A percentile compares a stretch with the other conserved stretches of the same genome.
These are phyloP conservation scores for Zaprionus gabonicus DNA, from an alignment of 1,140 invertebrate species.

Conservation along the genomic window DNA sequence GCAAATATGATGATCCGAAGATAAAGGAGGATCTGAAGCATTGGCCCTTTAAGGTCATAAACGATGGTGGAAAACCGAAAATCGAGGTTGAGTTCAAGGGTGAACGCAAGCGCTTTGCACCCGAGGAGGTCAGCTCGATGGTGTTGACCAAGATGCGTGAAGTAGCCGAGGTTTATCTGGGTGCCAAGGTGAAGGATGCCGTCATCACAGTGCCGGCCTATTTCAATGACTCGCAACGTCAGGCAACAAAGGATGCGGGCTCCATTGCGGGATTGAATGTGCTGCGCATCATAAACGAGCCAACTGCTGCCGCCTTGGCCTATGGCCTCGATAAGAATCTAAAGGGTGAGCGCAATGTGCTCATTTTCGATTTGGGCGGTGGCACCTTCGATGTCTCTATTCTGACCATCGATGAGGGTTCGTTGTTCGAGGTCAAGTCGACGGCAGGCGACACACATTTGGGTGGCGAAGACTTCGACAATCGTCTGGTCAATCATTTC, in stretches of 20 bases:
- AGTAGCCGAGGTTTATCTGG: constrained; percentile 87
- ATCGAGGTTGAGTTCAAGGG: constrained; percentile 91
- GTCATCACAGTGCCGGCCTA: constrained; percentile 90
- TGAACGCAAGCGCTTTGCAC: constrained; percentile 90
- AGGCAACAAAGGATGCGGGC: constrained; percentile 91
- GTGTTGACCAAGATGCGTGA: constrained; percentile 92
- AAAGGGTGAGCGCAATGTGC: constrained; percentile 91
- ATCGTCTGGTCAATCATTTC: constrained; percentile 93
- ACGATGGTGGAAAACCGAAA: constrained; percentile 90
- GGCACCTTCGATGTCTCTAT: constrained; percentile 95
- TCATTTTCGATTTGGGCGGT: constrained; percentile 91
- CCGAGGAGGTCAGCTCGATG: constrained; percentile 95
- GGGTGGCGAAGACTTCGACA: constrained; percentile 92
- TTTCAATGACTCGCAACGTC: constrained; percentile 89
- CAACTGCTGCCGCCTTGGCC: constrained; percentile 92
- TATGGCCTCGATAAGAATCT: constrained; percentile 94
- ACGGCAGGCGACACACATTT: constrained; percentile 92
- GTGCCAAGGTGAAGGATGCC: constrained; percentile 86
- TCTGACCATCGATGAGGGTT: constrained; percentile 93
- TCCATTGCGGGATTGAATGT: constrained; percentile 91
- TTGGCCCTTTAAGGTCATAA: constrained; percentile 92
- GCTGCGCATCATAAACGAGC: constrained; percentile 92
- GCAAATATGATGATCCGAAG: constrained; percentile 90
- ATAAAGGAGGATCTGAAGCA: constrained; percentile 92
- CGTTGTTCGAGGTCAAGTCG: constrained; percentile 91